phyloP scores from a whole-genome alignment of 2,113 vertebrate genomes.

The Chiloscyllium plagiosum region DNA sequence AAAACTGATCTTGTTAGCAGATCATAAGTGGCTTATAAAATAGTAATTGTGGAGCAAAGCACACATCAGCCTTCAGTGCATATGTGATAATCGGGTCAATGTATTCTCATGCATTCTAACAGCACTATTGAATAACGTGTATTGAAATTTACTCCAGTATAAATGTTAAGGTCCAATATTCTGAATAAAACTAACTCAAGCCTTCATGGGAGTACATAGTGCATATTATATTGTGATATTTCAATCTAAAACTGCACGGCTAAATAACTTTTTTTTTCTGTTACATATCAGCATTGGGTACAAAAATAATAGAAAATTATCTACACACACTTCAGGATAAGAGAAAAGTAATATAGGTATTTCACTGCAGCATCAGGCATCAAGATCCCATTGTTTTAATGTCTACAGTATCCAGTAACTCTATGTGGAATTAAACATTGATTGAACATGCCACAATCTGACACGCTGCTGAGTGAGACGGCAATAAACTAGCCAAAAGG shows the following conservation, averaged over 20 bases:
- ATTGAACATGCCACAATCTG: conserved; percentile 38
- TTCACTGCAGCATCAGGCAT: neutral
- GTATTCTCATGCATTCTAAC: conserved; percentile 7
- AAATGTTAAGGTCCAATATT: neutral
- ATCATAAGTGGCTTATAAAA: conserved; percentile 1
- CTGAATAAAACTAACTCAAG: neutral
- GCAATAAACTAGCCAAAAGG: conserved; percentile 41
- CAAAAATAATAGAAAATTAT: neutral
- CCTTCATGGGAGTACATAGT: neutral
- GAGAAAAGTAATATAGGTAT: neutral
- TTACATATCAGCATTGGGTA: neutral
- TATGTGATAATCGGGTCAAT: neutral
- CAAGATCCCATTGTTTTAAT: conserved; percentile 4
- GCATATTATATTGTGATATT: neutral
- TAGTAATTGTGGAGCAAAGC: neutral
- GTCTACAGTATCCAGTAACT: conserved; percentile 17
- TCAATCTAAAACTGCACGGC: neutral
- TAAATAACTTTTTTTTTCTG: neutral
- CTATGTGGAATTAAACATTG: conserved; percentile 36
- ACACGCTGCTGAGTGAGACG: conserved; percentile 41
- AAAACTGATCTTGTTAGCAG: neutral
- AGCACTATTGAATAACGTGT: neutral
- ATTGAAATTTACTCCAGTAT: neutral
- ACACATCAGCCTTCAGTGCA: neutral
- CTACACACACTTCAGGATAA: neutral